A percentile compares a stretch with the other conserved stretches of the same genome.
These are phyloP conservation scores for Euleptes europaea DNA, from an alignment of 2,113 vertebrate genomes.

Conservation along the genomic window DNA sequence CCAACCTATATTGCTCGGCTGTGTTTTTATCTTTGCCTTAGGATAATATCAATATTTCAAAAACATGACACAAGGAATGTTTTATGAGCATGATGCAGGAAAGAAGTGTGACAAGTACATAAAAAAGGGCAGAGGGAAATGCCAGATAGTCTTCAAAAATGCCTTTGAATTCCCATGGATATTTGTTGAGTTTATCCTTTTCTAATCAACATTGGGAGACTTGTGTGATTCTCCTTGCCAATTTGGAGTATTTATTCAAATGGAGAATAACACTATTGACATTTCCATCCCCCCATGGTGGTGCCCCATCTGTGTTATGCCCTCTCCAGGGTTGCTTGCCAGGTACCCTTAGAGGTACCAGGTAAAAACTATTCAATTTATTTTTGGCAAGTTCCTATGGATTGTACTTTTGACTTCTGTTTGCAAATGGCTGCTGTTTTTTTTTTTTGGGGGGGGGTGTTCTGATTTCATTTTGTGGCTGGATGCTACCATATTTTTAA, in stretches of 20 bases:
- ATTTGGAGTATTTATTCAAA: slow-evolving; percentile 44
- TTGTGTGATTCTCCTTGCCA: slow-evolving; percentile 23
- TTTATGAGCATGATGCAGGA: slow-evolving; percentile 74
- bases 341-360: too few species aligned
- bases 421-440: too few species aligned
- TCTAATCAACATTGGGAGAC: slow-evolving; percentile 38
- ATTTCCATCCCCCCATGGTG: not conserved
- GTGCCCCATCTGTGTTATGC: too few species aligned
- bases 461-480: too few species aligned
- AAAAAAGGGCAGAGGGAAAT: slow-evolving; percentile 68
- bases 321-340: too few species aligned
- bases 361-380: too few species aligned
- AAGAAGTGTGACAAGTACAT: slow-evolving; percentile 70
- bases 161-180: slow-evolving; percentile 40
- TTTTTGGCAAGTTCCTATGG: too few species aligned
- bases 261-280: slow-evolving; percentile 35
- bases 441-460: too few species aligned
- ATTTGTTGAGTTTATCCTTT: slow-evolving; percentile 54
- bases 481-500: too few species aligned
- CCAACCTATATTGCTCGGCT: slow-evolving; percentile 69
- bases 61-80: slow-evolving; percentile 64
- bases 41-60: slow-evolving; percentile 77
- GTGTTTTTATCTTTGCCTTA: slow-evolving; percentile 76
- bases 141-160: slow-evolving; percentile 57
- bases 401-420: too few species aligned